phyloP scores from a whole-genome alignment of 1,140 invertebrate species.

The Cydia strobilella region DNA sequence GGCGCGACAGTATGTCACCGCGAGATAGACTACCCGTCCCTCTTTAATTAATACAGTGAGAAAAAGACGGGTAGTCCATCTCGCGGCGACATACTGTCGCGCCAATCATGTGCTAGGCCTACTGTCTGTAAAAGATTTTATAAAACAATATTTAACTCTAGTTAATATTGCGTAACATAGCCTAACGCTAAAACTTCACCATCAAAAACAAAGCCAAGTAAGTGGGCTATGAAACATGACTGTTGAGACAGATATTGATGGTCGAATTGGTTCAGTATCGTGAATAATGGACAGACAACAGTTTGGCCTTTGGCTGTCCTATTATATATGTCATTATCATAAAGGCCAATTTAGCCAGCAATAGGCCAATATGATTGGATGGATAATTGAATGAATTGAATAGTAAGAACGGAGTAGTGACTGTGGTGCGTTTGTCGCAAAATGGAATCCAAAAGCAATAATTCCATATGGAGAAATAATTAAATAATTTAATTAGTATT shows the following conservation, averaged over 20 bases:
- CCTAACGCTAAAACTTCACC: not conserved
- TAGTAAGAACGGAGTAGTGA: slow-evolving; percentile 2
- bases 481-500: no score
- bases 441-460: not conserved
- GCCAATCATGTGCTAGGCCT: no score
- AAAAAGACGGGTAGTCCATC: no score
- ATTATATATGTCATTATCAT: slow-evolving; percentile 30
- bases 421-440: not conserved
- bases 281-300: slow-evolving; percentile 27
- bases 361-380: slow-evolving; percentile 16
- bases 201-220: slow-evolving; percentile 10
- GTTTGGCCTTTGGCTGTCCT: slow-evolving; percentile 28
- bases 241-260: slow-evolving; percentile 14
- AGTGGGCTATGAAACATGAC: slow-evolving; percentile 20
- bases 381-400: slow-evolving; percentile 17
- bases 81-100: no score
- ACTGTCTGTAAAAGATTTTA: no score
- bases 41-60: no score
- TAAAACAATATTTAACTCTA: no score
- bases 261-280: slow-evolving; percentile 6
- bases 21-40: no score
- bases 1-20: no score
- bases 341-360: slow-evolving; percentile 14
- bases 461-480: not conserved
- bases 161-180: not conserved